Conservation (phyloP, 2,797 vertebrate genomes). For the Hydrolagus colliei region DNA sequence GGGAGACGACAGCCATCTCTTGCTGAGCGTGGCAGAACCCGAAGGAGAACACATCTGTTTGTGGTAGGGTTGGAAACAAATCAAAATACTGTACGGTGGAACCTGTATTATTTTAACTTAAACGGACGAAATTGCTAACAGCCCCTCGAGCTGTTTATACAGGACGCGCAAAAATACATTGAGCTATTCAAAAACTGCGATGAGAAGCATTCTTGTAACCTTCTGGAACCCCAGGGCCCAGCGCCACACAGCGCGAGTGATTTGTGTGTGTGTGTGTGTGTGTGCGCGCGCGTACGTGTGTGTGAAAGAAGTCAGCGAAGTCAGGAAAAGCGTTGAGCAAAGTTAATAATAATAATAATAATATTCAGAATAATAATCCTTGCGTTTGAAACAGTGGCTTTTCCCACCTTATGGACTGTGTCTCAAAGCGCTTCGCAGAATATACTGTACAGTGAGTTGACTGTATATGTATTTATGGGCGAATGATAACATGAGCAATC, state of each 20-base stretch:
- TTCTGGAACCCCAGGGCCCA: not conserved
- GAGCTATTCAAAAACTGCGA: slow-evolving; percentile 21
- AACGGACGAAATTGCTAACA: slow-evolving; percentile 23
- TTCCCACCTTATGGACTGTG: no score
- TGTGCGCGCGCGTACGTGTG: not conserved
- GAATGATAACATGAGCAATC: no score
- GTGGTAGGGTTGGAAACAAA: slow-evolving; percentile 13
- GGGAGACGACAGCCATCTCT: not conserved
- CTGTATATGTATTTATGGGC: no score
- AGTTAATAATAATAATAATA: not conserved
- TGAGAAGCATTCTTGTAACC: slow-evolving; percentile 1
- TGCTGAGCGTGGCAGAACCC: not conserved
- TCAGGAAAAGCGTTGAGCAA: not conserved
- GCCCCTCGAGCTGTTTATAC: slow-evolving; percentile 22
- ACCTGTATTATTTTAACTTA: slow-evolving; percentile 20
- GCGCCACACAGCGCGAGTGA: not conserved
- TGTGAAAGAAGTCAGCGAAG: not conserved
- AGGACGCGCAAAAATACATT: not conserved
- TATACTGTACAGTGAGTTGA: no score
- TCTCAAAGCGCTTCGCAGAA: no score
- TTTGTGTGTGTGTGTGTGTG: no score
- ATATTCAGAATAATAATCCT: no score
- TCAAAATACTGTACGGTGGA: slow-evolving; percentile 16
- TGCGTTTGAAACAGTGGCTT: no score
- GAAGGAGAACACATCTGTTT: slow-evolving; percentile 10